phyloP scores from a whole-genome alignment of 2,797 vertebrate genomes.

The Scarus forsteni region DNA sequence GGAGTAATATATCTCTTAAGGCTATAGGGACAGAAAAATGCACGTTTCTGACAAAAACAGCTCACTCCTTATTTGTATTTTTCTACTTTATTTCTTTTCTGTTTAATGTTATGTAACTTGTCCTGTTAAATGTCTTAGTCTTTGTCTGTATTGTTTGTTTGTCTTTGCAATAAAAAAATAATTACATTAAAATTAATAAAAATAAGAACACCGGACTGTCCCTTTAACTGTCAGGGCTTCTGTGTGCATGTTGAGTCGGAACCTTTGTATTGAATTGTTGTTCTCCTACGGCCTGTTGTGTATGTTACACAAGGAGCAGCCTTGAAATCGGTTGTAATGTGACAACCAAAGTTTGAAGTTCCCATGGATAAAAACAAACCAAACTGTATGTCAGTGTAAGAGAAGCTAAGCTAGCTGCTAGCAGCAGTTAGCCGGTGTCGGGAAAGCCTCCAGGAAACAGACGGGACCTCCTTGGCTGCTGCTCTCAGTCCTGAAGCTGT shows the following conservation, averaged over 20 bases:
- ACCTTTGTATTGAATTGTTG: background rate
- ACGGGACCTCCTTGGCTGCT: conserved; percentile 47
- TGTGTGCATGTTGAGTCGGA: conserved; percentile 28
- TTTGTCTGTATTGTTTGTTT: no score
- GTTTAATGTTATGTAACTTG: no score
- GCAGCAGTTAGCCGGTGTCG: background rate
- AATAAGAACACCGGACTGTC: no score
- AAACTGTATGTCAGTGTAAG: accelerated
- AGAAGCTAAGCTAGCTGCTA: background rate
- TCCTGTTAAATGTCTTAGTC: no score
- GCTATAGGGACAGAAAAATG: no score
- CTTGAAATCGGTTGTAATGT: conserved; percentile 1
- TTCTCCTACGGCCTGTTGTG: conserved; percentile 21
- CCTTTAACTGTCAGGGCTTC: no score
- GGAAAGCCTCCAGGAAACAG: background rate
- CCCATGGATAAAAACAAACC: accelerated
- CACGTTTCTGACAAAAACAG: no score
- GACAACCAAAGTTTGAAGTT: background rate
- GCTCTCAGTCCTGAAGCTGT: background rate
- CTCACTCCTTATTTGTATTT: no score
- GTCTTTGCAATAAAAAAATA: no score
- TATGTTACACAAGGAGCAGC: conserved; percentile 32
- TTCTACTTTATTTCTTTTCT: no score
- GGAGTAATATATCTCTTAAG: no score
- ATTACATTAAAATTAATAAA: no score